A percentile compares a stretch with the other conserved stretches of the same genome.
phyloP scores from a whole-genome alignment of 2,797 vertebrate species.

The Macroramphosus scolopax region DNA sequence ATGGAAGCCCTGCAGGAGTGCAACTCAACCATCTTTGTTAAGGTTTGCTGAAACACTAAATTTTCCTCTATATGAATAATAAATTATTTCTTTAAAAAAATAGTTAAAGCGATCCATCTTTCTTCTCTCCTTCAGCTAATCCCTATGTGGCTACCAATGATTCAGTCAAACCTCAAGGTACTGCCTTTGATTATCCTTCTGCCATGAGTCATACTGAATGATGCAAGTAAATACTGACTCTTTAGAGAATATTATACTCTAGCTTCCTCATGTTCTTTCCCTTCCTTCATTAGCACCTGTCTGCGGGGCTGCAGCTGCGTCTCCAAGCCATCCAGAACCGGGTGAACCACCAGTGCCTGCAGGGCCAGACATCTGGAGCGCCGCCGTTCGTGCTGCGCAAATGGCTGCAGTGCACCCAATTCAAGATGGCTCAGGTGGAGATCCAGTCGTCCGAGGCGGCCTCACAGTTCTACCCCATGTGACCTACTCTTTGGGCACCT shows the following conservation, averaged over 20 bases:
- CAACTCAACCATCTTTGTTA: constrained; percentile 98
- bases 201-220: constrained; percentile 3
- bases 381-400: constrained; percentile 89
- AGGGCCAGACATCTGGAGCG: constrained; percentile 81
- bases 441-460: constrained; percentile 98
- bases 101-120: neutral
- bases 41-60: constrained; percentile 77
- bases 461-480: constrained; percentile 98
- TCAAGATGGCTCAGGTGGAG: constrained; percentile 99
- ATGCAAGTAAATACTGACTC: neutral
- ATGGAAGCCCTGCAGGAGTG: constrained; percentile 99
- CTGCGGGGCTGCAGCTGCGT: constrained; percentile 93
- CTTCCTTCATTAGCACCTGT: constrained; percentile 83
- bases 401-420: constrained; percentile 97
- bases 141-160: constrained; percentile 99
- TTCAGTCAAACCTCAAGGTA: constrained; percentile 97
- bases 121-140: constrained; percentile 82
- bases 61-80: constrained; percentile 1
- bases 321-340: constrained; percentile 98
- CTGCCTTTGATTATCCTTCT: constrained; percentile 28
- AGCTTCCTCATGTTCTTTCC: too few relatives aligned
- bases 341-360: constrained; percentile 93
- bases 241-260: too few relatives aligned
- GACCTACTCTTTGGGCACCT: constrained; percentile 62
- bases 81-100: constrained; percentile 12